Evolutionary conservation across 1,140 invertebrate genomes (phyloP).

Genomic region (Copidosoma floridanum): DNA sequence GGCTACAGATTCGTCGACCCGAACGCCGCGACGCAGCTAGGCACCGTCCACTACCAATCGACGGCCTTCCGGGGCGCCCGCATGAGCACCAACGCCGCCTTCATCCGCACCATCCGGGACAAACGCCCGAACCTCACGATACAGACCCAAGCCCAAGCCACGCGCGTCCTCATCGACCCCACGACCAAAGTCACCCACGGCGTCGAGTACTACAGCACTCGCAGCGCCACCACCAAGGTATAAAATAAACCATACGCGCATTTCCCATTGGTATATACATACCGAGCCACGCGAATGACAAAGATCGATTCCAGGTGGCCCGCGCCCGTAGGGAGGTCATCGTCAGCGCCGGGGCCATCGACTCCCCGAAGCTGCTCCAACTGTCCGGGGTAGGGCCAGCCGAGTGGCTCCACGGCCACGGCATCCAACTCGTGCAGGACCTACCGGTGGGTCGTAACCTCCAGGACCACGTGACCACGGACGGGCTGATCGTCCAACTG

Average conservation of each 20-base stretch:
- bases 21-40: conserved; percentile 59
- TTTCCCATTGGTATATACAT: too few species aligned
- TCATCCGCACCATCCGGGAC: conserved; percentile 68
- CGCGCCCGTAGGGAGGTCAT: conserved; percentile 68
- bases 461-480: conserved; percentile 64
- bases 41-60: conserved; percentile 61
- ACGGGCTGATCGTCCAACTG: conserved; percentile 56
- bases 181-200: conserved; percentile 67
- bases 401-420: conserved; percentile 53
- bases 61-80: conserved; percentile 64
- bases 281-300: too few species aligned
- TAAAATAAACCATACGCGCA: too few species aligned
- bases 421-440: conserved; percentile 57
- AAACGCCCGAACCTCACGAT: conserved; percentile 72
- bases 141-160: conserved; percentile 68
- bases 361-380: conserved; percentile 61
- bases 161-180: conserved; percentile 71
- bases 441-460: conserved; percentile 73
- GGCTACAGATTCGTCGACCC: conserved; percentile 59
- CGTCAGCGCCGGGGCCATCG: conserved; percentile 60
- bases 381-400: conserved; percentile 62
- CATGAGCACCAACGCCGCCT: conserved; percentile 71
- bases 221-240: too few species aligned
- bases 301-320: too few species aligned
- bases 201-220: conserved; percentile 61